Evolutionary conservation across 23 tunicate species (phyloP).

Genomic region (Halocynthia roretzi): DNA sequence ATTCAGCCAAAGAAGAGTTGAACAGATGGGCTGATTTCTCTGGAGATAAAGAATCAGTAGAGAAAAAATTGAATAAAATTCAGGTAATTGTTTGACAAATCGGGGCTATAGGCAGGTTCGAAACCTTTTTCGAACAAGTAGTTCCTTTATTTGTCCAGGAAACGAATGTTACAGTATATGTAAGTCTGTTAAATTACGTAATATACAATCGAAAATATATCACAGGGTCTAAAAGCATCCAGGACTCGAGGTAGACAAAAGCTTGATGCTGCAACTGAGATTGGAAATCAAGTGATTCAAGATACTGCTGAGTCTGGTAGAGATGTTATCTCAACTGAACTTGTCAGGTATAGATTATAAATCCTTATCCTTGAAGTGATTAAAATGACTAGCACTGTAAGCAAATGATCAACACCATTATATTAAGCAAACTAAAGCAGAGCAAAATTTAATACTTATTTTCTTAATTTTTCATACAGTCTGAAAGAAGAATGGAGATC

Average conservation of each 20-base stretch:
- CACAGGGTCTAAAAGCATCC: constrained; percentile 72
- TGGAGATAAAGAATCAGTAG: constrained; percentile 60
- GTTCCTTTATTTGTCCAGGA: background rate
- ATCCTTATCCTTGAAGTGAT: background rate
- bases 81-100: constrained; percentile 21
- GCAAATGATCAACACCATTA: background rate
- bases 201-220: background rate
- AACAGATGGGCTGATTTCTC: constrained; percentile 79
- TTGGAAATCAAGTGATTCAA: constrained; percentile 45
- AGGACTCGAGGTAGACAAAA: constrained; percentile 74
- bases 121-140: background rate
- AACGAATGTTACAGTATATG: too few species aligned
- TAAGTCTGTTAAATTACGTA: too few species aligned
- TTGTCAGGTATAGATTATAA: constrained; percentile 43
- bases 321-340: constrained; percentile 53
- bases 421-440: background rate
- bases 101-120: too few species aligned
- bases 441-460: background rate
- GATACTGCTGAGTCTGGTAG: constrained; percentile 63
- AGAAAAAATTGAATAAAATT: constrained; percentile 79
- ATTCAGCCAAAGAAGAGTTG: constrained; percentile 83
- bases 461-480: constrained; percentile 28
- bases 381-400: background rate
- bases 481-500: constrained; percentile 78
- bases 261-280: constrained; percentile 55